Evolutionary conservation across 2,113 vertebrate species (phyloP).

Genomic region (Lepisosteus osseus): DNA sequence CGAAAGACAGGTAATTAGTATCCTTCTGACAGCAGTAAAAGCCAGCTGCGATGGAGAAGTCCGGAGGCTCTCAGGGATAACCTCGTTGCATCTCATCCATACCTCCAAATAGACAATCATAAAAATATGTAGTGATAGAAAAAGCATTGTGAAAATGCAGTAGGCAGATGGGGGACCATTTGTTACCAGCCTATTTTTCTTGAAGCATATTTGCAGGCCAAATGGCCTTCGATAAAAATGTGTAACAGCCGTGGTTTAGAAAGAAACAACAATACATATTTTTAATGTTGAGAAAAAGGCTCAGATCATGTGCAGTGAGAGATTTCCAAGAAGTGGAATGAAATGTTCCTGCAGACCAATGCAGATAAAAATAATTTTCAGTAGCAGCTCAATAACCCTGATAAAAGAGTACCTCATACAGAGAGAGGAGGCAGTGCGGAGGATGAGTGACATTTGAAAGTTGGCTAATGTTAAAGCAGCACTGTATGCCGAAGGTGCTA

Average conservation of each 20-base stretch:
- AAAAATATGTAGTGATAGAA: too few species aligned
- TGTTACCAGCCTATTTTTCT: too few species aligned
- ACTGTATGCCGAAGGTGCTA: slow-evolving; percentile 54
- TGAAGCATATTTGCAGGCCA: too few species aligned
- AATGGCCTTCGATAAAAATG: too few species aligned
- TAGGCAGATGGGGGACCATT: too few species aligned
- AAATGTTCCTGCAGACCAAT: slow-evolving; percentile 45
- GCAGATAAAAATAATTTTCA: slow-evolving; percentile 55
- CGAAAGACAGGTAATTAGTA: slow-evolving; percentile 28
- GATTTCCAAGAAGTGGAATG: slow-evolving; percentile 32
- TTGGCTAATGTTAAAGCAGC: slow-evolving; percentile 62
- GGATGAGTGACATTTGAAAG: slow-evolving; percentile 39
- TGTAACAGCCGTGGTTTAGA: too few species aligned
- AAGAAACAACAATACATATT: too few species aligned
- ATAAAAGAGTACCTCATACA: slow-evolving; percentile 40
- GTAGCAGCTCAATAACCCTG: slow-evolving; percentile 51
- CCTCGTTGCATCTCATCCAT: too few species aligned
- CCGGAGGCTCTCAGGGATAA: too few species aligned
- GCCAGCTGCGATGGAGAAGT: slow-evolving; percentile 14
- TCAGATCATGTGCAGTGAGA: not conserved
- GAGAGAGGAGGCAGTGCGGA: slow-evolving; percentile 36
- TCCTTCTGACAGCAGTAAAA: slow-evolving; percentile 17
- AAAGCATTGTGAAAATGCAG: too few species aligned
- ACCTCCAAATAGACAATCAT: too few species aligned
- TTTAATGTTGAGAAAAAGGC: too few species aligned